phyloP scores from a whole-genome alignment of 2,888 invertebrate species.

The Troglohyphantes excavatus region DNA sequence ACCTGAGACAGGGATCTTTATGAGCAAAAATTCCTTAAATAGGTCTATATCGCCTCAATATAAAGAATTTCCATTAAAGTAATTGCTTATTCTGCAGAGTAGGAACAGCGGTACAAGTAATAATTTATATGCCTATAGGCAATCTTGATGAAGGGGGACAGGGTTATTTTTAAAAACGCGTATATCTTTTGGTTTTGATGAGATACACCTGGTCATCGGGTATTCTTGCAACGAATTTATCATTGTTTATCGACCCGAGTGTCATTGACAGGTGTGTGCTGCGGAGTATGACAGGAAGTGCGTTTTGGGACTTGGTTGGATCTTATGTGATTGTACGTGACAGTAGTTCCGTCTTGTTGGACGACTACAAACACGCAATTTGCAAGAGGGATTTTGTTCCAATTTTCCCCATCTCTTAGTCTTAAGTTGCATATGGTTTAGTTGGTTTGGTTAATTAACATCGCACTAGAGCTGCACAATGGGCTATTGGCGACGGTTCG shows the following conservation, averaged over 20 bases:
- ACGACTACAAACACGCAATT: neutral
- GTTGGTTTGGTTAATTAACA: too few relatives aligned
- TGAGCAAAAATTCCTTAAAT: neutral
- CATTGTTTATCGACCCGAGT: neutral
- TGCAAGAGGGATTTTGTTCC: too few relatives aligned
- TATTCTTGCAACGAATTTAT: neutral
- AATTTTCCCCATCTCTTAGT: too few relatives aligned
- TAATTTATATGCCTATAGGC: neutral
- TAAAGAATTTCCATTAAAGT: neutral
- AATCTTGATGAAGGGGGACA: neutral
- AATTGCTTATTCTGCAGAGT: neutral
- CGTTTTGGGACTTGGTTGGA: neutral
- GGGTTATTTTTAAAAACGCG: neutral
- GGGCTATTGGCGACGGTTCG: too few relatives aligned
- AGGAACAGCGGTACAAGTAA: neutral
- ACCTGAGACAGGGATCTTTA: too few relatives aligned
- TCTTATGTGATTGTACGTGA: neutral
- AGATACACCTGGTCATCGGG: neutral
- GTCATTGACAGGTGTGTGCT: neutral
- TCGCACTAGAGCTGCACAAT: too few relatives aligned
- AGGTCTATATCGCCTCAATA: neutral
- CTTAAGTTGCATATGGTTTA: too few relatives aligned
- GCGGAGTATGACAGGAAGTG: neutral
- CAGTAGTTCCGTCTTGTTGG: neutral
- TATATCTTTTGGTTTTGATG: neutral